A percentile compares a stretch with the other conserved stretches of the same genome.
phyloP scores from a whole-genome alignment of 2,113 vertebrate genomes.

The Psettodes erumei region DNA sequence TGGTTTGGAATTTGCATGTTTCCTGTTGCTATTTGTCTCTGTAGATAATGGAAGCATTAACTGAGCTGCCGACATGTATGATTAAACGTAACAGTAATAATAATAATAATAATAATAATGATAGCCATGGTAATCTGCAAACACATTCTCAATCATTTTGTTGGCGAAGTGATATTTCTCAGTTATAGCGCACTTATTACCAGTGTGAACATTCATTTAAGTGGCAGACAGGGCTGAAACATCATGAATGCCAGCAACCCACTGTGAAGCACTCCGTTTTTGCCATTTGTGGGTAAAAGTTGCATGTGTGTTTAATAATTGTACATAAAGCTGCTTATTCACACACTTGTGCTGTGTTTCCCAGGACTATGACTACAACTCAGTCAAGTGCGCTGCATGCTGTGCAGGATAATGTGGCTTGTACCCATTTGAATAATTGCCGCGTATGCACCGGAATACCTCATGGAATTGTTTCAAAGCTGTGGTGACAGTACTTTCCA shows the following conservation, averaged over 20 bases:
- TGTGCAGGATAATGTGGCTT: slow-evolving; percentile 48
- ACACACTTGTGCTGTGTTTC: slow-evolving; percentile 37
- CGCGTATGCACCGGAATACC: slow-evolving; percentile 19
- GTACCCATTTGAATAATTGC: slow-evolving; percentile 66
- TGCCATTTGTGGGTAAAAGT: slow-evolving; percentile 26
- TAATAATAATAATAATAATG: too few relatives aligned
- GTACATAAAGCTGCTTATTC: slow-evolving; percentile 53
- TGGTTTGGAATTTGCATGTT: neutral
- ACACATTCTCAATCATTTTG: neutral
- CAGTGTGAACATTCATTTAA: slow-evolving; percentile 43
- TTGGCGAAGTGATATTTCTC: slow-evolving; percentile 30
- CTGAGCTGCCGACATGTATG: neutral
- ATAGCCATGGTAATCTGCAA: neutral
- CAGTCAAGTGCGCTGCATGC: slow-evolving; percentile 20
- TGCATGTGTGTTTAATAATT: slow-evolving; percentile 39
- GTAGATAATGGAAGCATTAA: neutral
- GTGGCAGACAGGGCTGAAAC: slow-evolving; percentile 14
- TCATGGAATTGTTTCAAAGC: slow-evolving; percentile 31
- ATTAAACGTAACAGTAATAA: neutral
- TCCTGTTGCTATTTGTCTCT: neutral
- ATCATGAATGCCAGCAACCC: neutral
- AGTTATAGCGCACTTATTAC: neutral
- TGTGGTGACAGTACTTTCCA: slow-evolving; percentile 50
- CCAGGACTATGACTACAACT: slow-evolving; percentile 14
- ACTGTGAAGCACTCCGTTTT: slow-evolving; percentile 24